phyloP scores from a whole-genome alignment of 2,888 invertebrate genomes.

The Drosophila gaucha region DNA sequence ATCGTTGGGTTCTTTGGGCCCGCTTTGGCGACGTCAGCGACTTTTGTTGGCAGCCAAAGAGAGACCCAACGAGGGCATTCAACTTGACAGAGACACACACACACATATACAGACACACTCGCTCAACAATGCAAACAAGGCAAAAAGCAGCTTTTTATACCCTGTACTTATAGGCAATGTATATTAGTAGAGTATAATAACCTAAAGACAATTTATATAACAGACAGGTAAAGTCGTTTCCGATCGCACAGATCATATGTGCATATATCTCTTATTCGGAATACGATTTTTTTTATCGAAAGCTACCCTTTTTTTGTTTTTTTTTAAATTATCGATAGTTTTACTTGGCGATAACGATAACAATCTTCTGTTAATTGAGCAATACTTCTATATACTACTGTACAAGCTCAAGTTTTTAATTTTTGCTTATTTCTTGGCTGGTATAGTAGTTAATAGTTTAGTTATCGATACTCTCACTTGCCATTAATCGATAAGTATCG shows the following conservation, averaged over 20 bases:
- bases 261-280: no score
- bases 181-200: background rate
- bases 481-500: background rate
- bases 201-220: no score
- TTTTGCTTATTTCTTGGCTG: no score
- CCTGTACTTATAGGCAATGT: background rate
- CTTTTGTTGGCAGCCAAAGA: conserved; percentile 26
- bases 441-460: no score
- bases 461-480: no score
- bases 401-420: no score
- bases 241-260: background rate
- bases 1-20: conserved; percentile 28
- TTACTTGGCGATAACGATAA: no score
- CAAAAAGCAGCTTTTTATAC: conserved; percentile 42
- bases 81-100: conserved; percentile 58
- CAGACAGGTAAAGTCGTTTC: background rate
- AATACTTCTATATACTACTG: no score
- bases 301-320: no score
- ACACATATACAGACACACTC: background rate
- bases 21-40: conserved; percentile 13
- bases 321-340: no score
- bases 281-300: no score
- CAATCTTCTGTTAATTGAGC: no score
- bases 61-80: conserved; percentile 72
- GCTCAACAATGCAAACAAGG: conserved; percentile 34